Evolutionary conservation across 2,888 invertebrate genomes (phyloP).

Genomic region (Ametastegia equiseti): DNA sequence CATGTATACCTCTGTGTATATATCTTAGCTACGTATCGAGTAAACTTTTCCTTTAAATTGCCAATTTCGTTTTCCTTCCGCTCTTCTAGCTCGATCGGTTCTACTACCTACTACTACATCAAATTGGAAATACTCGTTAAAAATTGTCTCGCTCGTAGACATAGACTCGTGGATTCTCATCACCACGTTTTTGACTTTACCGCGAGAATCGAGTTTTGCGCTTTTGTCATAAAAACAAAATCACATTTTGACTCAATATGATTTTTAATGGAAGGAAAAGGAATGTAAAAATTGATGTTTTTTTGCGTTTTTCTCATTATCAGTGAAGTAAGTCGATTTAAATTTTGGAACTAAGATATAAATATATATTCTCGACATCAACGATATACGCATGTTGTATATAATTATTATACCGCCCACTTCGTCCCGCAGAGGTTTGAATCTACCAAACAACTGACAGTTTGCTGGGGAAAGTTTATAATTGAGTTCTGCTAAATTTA

Average conservation of each 20-base stretch:
- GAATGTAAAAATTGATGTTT: too few species aligned
- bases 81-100: background rate
- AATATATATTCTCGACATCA: too few species aligned
- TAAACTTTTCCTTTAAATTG: conserved; percentile 60
- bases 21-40: background rate
- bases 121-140: conserved; percentile 26
- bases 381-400: background rate
- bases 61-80: conserved; percentile 60
- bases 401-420: background rate
- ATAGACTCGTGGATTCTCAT: background rate
- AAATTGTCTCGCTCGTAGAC: background rate
- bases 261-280: too few species aligned
- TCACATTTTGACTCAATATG: too few species aligned
- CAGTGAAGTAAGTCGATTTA: too few species aligned
- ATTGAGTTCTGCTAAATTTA: background rate
- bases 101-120: background rate
- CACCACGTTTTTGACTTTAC: background rate
- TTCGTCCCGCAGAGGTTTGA: background rate
- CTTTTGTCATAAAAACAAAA: too few species aligned
- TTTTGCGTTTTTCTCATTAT: too few species aligned
- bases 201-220: too few species aligned
- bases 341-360: background rate
- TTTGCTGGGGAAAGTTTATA: background rate
- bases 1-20: background rate
- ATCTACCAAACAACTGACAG: background rate